These are phyloP conservation scores for Acleris literana DNA, from an alignment of 2,888 invertebrate species.

Conservation along the genomic window DNA sequence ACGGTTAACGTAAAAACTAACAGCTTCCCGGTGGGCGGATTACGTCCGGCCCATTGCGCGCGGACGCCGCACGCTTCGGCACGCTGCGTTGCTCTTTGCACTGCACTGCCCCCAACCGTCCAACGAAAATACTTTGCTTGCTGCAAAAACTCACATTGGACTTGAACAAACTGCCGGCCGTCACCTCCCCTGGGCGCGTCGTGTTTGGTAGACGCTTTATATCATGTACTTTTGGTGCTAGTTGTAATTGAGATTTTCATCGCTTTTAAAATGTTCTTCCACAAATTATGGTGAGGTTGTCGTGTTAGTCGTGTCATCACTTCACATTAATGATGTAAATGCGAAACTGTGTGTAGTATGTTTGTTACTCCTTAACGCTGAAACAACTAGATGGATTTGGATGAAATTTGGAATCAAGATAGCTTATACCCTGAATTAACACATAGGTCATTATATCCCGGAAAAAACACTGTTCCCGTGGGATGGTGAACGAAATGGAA, in stretches of 20 bases:
- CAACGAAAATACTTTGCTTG: slow-evolving; percentile 30
- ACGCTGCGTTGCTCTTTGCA: slow-evolving; percentile 45
- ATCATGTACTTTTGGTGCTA: neutral
- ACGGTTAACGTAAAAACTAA: slow-evolving; percentile 73
- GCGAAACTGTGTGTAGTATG: no score
- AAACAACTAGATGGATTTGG: no score
- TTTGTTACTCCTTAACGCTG: no score
- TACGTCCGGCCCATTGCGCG: slow-evolving; percentile 67
- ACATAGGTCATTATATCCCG: no score
- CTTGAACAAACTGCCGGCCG: slow-evolving; percentile 9
- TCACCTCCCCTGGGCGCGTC: slow-evolving; percentile 12
- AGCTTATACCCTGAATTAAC: no score
- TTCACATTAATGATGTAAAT: no score
- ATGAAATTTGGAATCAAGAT: no score
- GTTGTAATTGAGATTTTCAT: neutral
- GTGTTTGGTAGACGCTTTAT: slow-evolving; percentile 14
- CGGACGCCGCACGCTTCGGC: slow-evolving; percentile 47
- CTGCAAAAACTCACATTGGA: slow-evolving; percentile 21
- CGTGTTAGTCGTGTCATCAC: no score
- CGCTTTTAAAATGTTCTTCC: neutral
- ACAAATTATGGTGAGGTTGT: neutral
- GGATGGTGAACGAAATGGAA: no score
- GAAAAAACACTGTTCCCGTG: no score
- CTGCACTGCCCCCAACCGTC: slow-evolving; percentile 25
- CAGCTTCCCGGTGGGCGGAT: slow-evolving; percentile 61